These are phyloP conservation scores for Drosophila algonquin DNA, from an alignment of 2,888 invertebrate species.

Conservation along the genomic window DNA sequence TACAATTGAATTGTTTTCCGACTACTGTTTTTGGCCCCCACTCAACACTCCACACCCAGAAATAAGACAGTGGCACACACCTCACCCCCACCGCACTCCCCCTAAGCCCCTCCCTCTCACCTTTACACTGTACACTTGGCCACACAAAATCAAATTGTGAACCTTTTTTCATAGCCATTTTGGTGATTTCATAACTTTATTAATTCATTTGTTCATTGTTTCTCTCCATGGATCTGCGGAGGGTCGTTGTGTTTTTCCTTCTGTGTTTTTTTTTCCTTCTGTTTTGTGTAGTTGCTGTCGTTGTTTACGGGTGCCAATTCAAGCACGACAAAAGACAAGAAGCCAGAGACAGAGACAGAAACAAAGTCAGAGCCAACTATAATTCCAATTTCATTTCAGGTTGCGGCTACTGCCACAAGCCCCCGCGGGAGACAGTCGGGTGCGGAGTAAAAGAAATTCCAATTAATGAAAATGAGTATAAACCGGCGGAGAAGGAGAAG, in stretches of 20 bases:
- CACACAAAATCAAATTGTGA: slow-evolving; percentile 25
- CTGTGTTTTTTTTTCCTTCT: not conserved
- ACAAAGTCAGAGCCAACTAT: slow-evolving; percentile 7
- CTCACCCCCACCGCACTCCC: too few species aligned
- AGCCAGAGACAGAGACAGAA: slow-evolving; percentile 39
- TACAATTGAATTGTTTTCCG: slow-evolving; percentile 47
- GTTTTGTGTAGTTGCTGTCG: too few species aligned
- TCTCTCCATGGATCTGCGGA: not conserved
- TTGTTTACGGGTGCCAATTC: slow-evolving; percentile 58
- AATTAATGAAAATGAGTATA: slow-evolving; percentile 73
- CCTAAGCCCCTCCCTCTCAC: not conserved
- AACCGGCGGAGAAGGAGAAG: not conserved
- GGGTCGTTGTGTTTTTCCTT: slow-evolving; percentile 5
- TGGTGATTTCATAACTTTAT: slow-evolving; percentile 72
- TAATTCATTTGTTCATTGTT: slow-evolving; percentile 67
- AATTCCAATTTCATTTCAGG: slow-evolving; percentile 10
- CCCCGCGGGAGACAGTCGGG: slow-evolving; percentile 45
- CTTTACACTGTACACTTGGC: not conserved
- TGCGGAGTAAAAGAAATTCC: slow-evolving; percentile 66
- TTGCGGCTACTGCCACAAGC: slow-evolving; percentile 22
- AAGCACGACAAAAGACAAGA: slow-evolving; percentile 69
- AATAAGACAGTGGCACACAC: not conserved
- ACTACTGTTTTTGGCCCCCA: slow-evolving; percentile 37
- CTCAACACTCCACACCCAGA: slow-evolving; percentile 32
- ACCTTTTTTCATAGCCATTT: slow-evolving; percentile 42